These are phyloP conservation scores for Synergus itoensis DNA, from an alignment of 2,888 invertebrate genomes.

Conservation along the genomic window DNA sequence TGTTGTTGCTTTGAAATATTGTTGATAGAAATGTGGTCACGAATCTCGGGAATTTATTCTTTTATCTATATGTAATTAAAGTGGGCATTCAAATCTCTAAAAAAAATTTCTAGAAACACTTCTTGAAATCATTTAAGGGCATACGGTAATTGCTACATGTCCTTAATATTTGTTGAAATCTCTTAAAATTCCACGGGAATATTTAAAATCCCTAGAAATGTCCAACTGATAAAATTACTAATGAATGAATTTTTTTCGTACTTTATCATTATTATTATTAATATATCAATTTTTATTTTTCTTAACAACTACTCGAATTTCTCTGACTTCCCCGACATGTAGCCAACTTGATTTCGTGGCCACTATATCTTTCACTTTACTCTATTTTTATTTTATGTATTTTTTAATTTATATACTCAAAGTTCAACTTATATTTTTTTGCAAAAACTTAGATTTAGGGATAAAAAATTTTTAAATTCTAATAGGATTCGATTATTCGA, in stretches of 20 bases:
- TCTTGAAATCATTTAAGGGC: too few species aligned
- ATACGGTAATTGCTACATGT: too few species aligned
- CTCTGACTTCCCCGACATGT: background rate
- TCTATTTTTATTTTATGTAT: background rate
- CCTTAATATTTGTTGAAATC: too few species aligned
- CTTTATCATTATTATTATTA: too few species aligned
- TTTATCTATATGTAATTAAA: background rate
- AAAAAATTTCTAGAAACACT: too few species aligned
- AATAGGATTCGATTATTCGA: background rate
- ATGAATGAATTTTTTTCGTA: too few species aligned
- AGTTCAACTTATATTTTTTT: background rate
- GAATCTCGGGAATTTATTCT: background rate
- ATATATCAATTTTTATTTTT: too few species aligned
- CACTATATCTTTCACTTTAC: background rate
- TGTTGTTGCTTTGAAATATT: constrained; percentile 20
- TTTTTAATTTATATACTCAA: background rate
- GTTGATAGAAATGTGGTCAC: background rate
- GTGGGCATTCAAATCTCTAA: too few species aligned
- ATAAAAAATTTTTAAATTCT: background rate
- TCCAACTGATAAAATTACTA: too few species aligned
- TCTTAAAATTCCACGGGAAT: too few species aligned
- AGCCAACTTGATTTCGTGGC: background rate
- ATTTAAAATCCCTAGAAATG: too few species aligned
- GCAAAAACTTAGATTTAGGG: background rate
- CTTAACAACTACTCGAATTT: too few species aligned